These are phyloP conservation scores for Telmatochromis brachygnathus DNA, from an alignment of 2,113 vertebrate genomes.

Conservation along the genomic window DNA sequence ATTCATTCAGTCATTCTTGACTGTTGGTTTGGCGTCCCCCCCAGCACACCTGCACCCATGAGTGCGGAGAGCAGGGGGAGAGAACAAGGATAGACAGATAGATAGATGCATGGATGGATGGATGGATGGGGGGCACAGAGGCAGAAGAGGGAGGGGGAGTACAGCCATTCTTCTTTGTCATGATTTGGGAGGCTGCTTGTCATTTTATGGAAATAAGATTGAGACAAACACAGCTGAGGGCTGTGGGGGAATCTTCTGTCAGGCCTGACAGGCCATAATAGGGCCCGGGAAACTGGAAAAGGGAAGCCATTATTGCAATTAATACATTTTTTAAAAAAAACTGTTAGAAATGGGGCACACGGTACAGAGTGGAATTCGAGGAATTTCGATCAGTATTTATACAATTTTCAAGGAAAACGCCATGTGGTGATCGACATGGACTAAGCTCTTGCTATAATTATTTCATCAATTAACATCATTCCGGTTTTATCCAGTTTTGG, in stretches of 20 bases:
- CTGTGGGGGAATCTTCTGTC: slow-evolving; percentile 32
- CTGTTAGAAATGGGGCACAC: neutral
- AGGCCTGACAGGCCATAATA: slow-evolving; percentile 53
- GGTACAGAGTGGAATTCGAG: neutral
- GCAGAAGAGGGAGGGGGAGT: neutral
- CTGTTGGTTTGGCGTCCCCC: slow-evolving; percentile 33
- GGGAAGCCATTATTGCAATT: neutral
- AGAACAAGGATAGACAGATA: neutral
- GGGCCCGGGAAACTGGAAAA: slow-evolving; percentile 9
- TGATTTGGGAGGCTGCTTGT: slow-evolving; percentile 59
- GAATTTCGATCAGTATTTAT: neutral
- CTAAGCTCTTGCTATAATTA: slow-evolving; percentile 36
- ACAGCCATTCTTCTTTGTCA: slow-evolving; percentile 55
- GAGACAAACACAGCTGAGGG: slow-evolving; percentile 41
- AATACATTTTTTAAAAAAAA: neutral
- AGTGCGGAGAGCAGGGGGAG: slow-evolving; percentile 5
- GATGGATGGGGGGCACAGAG: neutral
- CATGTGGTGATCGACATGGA: neutral
- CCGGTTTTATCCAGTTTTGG: slow-evolving; percentile 54
- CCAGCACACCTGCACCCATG: slow-evolving; percentile 65
- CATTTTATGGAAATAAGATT: slow-evolving; percentile 62
- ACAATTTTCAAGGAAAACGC: neutral
- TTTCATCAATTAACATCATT: slow-evolving; percentile 61
- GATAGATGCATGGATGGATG: neutral
- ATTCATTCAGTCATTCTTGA: slow-evolving; percentile 5